A percentile compares a stretch with the other conserved stretches of the same genome.
Evolutionary conservation across 2,888 invertebrate species (phyloP).

Genomic region (Macrophya alboannulata): DNA sequence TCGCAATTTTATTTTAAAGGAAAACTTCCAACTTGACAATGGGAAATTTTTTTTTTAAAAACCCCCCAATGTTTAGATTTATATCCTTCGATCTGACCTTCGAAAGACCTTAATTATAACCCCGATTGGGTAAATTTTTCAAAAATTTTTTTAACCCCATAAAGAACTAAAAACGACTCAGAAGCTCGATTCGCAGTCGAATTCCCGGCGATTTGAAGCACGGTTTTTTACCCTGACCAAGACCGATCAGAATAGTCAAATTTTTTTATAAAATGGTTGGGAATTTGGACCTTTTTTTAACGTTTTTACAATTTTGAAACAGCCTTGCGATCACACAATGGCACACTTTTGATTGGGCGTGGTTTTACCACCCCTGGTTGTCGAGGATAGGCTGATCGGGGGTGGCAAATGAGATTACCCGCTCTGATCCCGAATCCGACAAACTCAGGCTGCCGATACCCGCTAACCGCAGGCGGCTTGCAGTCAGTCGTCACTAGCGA

Average conservation of each 20-base stretch:
- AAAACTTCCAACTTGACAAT: conserved; percentile 42
- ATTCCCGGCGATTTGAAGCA: background rate
- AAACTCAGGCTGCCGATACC: conserved; percentile 76
- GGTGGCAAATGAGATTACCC: conserved; percentile 78
- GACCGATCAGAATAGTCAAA: background rate
- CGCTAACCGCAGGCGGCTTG: conserved; percentile 74
- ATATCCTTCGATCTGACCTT: background rate
- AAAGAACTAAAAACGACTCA: background rate
- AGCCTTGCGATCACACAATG: background rate
- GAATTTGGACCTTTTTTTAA: background rate
- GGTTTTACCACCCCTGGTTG: conserved; percentile 76
- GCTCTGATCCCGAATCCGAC: conserved; percentile 79
- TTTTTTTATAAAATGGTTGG: background rate
- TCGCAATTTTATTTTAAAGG: conserved; percentile 18
- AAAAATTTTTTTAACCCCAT: background rate
- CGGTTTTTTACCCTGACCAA: background rate
- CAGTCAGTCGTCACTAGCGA: conserved; percentile 37
- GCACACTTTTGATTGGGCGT: conserved; percentile 71
- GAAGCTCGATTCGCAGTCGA: background rate
- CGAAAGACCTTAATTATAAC: background rate
- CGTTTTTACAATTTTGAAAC: background rate
- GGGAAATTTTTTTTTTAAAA: background rate
- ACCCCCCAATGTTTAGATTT: background rate
- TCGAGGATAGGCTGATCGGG: conserved; percentile 78
- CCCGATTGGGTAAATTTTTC: background rate